phyloP scores from a whole-genome alignment of 2,113 vertebrate species.

The Okapia johnstoni region DNA sequence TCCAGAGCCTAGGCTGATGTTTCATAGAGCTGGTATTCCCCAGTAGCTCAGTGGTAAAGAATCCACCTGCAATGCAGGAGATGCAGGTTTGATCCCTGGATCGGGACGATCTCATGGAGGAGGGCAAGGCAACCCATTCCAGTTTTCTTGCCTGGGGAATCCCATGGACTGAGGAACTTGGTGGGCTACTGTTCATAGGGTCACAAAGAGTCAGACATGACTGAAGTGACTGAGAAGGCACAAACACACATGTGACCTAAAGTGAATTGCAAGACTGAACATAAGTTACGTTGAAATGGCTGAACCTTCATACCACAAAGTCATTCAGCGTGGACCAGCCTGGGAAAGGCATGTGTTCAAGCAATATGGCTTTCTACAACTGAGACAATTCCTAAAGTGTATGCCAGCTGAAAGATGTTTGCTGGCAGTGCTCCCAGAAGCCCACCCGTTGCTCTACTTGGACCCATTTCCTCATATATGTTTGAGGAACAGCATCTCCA shows the following conservation, averaged over 20 bases:
- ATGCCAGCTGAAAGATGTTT: not conserved
- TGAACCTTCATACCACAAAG: not conserved
- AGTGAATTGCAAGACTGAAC: not conserved
- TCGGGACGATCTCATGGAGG: accelerated
- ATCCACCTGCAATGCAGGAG: not conserved
- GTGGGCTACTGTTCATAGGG: not conserved
- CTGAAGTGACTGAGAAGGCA: not conserved
- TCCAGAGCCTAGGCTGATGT: not conserved
- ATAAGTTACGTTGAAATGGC: not conserved
- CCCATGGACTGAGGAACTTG: not conserved
- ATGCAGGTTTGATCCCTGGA: not conserved
- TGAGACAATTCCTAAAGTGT: not conserved
- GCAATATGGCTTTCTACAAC: not conserved
- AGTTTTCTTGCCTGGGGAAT: not conserved
- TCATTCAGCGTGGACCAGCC: not conserved
- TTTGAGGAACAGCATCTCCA: not conserved
- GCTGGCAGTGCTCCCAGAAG: not conserved
- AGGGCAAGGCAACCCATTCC: not conserved
- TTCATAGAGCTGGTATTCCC: not conserved
- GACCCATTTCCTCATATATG: not conserved
- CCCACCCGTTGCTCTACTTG: not conserved
- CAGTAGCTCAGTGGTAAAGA: not conserved
- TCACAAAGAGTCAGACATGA: not conserved
- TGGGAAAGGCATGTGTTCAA: not conserved
- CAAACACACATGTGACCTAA: not conserved